Evolutionary conservation across 2,113 vertebrate species (phyloP).

Genomic region (Arothron firmamentum): DNA sequence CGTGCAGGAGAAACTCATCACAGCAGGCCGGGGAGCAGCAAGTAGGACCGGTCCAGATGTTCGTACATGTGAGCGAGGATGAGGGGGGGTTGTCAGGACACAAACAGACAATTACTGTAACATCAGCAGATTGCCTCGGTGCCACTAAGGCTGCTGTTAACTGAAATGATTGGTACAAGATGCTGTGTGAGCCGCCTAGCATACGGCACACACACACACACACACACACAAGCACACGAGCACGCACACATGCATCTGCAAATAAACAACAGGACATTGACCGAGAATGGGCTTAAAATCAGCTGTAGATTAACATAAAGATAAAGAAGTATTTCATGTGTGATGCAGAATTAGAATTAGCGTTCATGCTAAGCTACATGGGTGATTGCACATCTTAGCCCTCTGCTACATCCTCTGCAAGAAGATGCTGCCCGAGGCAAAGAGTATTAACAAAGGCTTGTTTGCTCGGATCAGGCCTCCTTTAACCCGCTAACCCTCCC

Average conservation of each 20-base stretch:
- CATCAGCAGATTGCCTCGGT: slow-evolving; percentile 59
- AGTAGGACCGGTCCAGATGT: slow-evolving; percentile 61
- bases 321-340: too few species aligned
- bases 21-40: slow-evolving; percentile 37
- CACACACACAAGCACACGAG: slow-evolving; percentile 13
- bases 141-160: slow-evolving; percentile 54
- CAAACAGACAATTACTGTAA: slow-evolving; percentile 53
- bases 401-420: slow-evolving; percentile 11
- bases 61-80: slow-evolving; percentile 28
- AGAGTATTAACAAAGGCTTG: slow-evolving; percentile 43
- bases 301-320: too few species aligned
- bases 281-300: too few species aligned
- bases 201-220: slow-evolving; percentile 17
- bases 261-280: background rate
- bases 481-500: slow-evolving; percentile 62
- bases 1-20: slow-evolving; percentile 22
- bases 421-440: slow-evolving; percentile 22
- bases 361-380: slow-evolving; percentile 6
- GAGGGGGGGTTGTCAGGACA: slow-evolving; percentile 53
- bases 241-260: background rate
- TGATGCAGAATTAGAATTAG: too few species aligned
- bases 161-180: slow-evolving; percentile 50
- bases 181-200: slow-evolving; percentile 31
- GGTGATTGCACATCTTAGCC: slow-evolving; percentile 12
- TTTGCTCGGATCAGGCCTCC: slow-evolving; percentile 52